These are phyloP conservation scores for Sandelia bainsii DNA, from an alignment of 2,797 vertebrate genomes.

Conservation along the genomic window DNA sequence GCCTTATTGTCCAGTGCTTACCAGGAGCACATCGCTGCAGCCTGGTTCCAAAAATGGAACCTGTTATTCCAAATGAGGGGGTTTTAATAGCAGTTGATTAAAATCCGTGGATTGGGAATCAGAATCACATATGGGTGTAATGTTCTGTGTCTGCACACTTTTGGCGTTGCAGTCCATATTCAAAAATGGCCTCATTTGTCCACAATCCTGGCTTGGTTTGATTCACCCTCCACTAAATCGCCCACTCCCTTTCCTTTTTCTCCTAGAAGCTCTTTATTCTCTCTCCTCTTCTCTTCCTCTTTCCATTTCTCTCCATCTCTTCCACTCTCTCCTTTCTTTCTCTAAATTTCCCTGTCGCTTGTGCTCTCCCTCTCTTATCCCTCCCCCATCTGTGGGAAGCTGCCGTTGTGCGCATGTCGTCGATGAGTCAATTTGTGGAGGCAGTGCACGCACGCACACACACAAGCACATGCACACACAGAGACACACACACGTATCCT, in stretches of 20 bases:
- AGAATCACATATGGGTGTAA: constrained; percentile 4
- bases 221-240: constrained; percentile 39
- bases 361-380: constrained; percentile 61
- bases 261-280: constrained; percentile 40
- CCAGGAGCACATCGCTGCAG: constrained; percentile 8
- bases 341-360: constrained; percentile 44
- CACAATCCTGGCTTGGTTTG: constrained; percentile 28
- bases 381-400: constrained; percentile 81
- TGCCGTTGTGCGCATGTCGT: constrained; percentile 79
- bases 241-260: constrained; percentile 43
- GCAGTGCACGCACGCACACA: constrained; percentile 58
- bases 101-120: background rate
- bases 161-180: constrained; percentile 13
- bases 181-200: constrained; percentile 56
- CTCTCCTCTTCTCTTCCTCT: constrained; percentile 23
- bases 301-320: constrained; percentile 29
- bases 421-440: constrained; percentile 82
- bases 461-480: constrained; percentile 26
- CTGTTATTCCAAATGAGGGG: background rate
- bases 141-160: constrained; percentile 27
- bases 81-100: constrained; percentile 4
- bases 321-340: constrained; percentile 24
- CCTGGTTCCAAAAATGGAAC: constrained; percentile 12
- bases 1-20: constrained; percentile 14
- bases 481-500: constrained; percentile 59